Percentiles rank a stretch among this genome's conserved stretches.
Evolutionary conservation across 1,140 invertebrate genomes (phyloP).

Genomic region (Drosophila ambigua): DNA sequence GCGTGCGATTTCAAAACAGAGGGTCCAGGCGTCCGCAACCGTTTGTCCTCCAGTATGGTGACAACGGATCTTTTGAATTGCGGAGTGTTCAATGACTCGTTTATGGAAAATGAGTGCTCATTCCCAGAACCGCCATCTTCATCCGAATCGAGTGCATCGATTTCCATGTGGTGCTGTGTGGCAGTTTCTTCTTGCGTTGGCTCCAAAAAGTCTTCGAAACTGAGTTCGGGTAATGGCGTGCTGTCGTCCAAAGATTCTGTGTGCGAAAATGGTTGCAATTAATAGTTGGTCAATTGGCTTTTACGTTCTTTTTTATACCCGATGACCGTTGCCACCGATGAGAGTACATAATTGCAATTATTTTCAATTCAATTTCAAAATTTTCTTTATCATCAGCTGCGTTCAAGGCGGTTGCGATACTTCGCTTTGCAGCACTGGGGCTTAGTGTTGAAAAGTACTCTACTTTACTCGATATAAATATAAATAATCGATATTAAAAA

Average conservation of each 20-base stretch:
- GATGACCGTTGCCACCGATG: slow-evolving; percentile 26
- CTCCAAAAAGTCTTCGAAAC: slow-evolving; percentile 73
- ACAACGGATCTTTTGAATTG: slow-evolving; percentile 61
- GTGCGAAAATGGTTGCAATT: not conserved
- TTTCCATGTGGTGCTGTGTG: slow-evolving; percentile 33
- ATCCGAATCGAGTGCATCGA: slow-evolving; percentile 32
- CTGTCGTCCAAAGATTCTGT: slow-evolving; percentile 67
- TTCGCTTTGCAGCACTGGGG: slow-evolving; percentile 32
- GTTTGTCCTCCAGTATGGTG: slow-evolving; percentile 61
- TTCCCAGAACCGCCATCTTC: slow-evolving; percentile 17
- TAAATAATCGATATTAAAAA: not conserved
- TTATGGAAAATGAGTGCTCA: slow-evolving; percentile 17
- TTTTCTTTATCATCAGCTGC: slow-evolving; percentile 62
- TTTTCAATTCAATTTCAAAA: slow-evolving; percentile 74
- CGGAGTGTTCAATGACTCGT: slow-evolving; percentile 68
- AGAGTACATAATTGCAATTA: slow-evolving; percentile 47
- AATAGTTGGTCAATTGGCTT: not conserved
- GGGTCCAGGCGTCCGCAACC: slow-evolving; percentile 10
- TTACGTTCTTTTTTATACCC: slow-evolving; percentile 32
- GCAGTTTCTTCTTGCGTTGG: slow-evolving; percentile 52
- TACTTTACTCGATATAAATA: not conserved
- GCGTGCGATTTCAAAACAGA: slow-evolving; percentile 53
- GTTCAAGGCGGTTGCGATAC: slow-evolving; percentile 21
- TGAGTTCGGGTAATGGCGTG: slow-evolving; percentile 67
- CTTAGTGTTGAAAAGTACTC: slow-evolving; percentile 3